A percentile compares a stretch with the other conserved stretches of the same genome.
These are phyloP conservation scores for Psilopogon haemacephalus DNA, from an alignment of 2,113 vertebrate species.

Conservation along the genomic window DNA sequence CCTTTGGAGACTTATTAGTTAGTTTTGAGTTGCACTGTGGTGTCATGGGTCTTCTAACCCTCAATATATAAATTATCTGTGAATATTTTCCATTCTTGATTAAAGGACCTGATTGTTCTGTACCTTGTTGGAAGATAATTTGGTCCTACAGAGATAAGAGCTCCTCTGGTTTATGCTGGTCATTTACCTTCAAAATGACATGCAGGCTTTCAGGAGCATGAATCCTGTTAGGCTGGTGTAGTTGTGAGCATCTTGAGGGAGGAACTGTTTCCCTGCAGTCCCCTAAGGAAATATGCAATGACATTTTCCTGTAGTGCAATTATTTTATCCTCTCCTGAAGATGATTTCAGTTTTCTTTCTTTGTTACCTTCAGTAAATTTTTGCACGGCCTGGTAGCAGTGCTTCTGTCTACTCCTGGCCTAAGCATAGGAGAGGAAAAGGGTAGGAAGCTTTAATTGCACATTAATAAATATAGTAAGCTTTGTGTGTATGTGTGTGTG, in stretches of 20 bases:
- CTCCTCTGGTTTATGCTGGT: neutral
- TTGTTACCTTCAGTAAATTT: neutral
- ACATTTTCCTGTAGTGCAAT: neutral
- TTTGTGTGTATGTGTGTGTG: neutral
- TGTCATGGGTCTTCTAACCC: neutral
- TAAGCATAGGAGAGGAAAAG: neutral
- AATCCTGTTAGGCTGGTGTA: neutral
- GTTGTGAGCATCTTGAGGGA: neutral
- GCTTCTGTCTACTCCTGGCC: neutral
- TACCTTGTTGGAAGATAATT: neutral
- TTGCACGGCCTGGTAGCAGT: neutral
- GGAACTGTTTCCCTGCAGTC: neutral
- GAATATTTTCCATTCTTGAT: neutral
- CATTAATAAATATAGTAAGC: neutral
- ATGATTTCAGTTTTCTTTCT: neutral
- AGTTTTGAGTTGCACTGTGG: neutral
- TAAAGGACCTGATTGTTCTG: neutral
- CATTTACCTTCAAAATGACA: neutral
- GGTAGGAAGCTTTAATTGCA: conserved; percentile 25
- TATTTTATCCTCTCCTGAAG: neutral
- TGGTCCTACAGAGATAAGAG: neutral
- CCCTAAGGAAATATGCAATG: neutral
- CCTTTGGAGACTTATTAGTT: neutral
- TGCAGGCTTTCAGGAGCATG: neutral
- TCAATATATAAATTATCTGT: neutral